phyloP scores from a whole-genome alignment of 2,888 invertebrate genomes.

The Invenusta paracnida region DNA sequence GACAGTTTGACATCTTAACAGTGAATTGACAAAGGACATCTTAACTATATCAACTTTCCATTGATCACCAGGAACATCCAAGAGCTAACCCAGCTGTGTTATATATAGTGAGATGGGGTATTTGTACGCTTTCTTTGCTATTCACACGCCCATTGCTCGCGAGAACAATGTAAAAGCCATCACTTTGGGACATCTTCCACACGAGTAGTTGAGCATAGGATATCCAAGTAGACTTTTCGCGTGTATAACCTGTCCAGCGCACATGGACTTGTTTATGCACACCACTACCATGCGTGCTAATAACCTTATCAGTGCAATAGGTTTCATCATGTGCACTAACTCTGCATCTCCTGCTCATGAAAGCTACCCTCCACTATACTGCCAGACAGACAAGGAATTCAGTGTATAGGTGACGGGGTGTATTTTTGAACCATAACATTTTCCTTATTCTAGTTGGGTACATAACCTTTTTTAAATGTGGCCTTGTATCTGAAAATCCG shows the following conservation, averaged over 20 bases:
- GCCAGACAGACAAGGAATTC: not conserved
- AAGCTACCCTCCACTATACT: not conserved
- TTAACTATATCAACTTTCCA: not conserved
- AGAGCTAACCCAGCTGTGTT: not conserved
- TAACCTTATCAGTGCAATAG: not conserved
- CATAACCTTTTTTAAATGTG: not conserved
- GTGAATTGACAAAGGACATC: conserved; percentile 8
- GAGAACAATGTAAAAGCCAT: not conserved
- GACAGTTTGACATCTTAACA: not conserved
- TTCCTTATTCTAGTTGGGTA: conserved; percentile 1
- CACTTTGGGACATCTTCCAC: conserved; percentile 15
- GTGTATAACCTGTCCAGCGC: not conserved
- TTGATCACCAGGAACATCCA: not conserved
- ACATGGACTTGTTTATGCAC: not conserved
- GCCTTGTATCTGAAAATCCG: not conserved
- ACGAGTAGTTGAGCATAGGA: not conserved
- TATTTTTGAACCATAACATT: not conserved
- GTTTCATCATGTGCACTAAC: not conserved
- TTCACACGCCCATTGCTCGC: conserved; percentile 6
- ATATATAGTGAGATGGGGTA: not conserved
- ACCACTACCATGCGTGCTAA: not conserved
- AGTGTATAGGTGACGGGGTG: too few relatives aligned
- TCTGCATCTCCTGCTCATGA: not conserved
- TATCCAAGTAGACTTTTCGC: not conserved
- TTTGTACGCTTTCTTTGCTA: too few relatives aligned